Evolutionary conservation across 2,888 invertebrate genomes (phyloP).

Genomic region (Teleogryllus oceanicus): DNA sequence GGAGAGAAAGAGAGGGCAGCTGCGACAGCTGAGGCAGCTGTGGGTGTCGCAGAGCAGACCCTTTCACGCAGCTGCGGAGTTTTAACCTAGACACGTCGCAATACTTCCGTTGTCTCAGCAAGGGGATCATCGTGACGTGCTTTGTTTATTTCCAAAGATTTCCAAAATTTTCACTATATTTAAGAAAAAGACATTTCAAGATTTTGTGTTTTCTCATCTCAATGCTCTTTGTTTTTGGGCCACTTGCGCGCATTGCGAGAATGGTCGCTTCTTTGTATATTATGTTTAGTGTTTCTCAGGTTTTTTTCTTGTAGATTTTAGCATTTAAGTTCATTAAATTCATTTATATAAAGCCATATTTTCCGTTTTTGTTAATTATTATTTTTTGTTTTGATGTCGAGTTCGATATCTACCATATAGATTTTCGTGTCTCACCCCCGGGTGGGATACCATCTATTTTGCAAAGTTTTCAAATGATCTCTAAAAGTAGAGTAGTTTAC

Average conservation of each 20-base stretch:
- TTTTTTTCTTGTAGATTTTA: not conserved
- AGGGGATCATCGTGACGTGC: too few relatives aligned
- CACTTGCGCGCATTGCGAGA: too few relatives aligned
- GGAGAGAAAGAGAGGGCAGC: too few relatives aligned
- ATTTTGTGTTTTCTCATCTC: too few relatives aligned
- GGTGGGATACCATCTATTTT: not conserved
- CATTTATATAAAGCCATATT: not conserved
- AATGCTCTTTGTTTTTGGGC: too few relatives aligned
- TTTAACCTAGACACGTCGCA: too few relatives aligned
- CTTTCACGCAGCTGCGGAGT: too few relatives aligned
- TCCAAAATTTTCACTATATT: too few relatives aligned
- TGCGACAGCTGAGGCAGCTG: too few relatives aligned
- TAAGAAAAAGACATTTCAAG: too few relatives aligned
- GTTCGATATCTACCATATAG: not conserved
- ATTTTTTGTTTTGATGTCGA: not conserved
- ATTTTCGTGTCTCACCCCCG: not conserved
- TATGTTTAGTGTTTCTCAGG: not conserved
- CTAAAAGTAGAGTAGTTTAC: conserved; percentile 37
- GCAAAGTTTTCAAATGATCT: conserved; percentile 41
- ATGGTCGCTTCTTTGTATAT: not conserved
- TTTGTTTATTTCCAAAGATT: not conserved
- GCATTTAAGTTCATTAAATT: not conserved
- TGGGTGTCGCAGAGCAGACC: too few relatives aligned
- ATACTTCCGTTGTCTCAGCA: too few relatives aligned
- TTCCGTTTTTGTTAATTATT: not conserved